Conservation (phyloP, 2,888 invertebrate species). For the Oscheius sp. region DNA sequence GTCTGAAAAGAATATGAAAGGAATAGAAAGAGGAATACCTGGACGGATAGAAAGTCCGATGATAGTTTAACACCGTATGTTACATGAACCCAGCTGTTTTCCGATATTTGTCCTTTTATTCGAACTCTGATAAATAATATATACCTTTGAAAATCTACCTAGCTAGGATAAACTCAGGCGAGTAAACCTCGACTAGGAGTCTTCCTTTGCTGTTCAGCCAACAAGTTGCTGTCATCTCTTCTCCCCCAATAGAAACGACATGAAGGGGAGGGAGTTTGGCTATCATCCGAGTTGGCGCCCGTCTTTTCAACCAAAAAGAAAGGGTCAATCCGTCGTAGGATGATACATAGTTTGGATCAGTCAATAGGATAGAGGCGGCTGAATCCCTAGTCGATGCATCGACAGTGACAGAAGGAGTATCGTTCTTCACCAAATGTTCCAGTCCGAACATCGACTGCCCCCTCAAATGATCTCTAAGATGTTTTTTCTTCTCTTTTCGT, state of each 20-base stretch:
- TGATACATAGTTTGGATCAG: constrained; percentile 1
- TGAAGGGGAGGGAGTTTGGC: constrained; percentile 18
- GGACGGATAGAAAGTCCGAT: constrained; percentile 5
- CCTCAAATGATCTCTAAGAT: constrained; percentile 20
- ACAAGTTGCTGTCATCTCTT: constrained; percentile 12
- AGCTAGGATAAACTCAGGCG: constrained; percentile 3
- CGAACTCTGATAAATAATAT: constrained; percentile 9
- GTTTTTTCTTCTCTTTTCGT: constrained; percentile 25
- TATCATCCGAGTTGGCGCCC: constrained; percentile 2
- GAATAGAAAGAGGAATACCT: neutral
- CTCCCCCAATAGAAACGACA: constrained; percentile 15
- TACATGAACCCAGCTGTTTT: constrained; percentile 24
- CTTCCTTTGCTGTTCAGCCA: constrained; percentile 16
- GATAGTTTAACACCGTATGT: constrained; percentile 2
- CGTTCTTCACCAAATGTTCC: neutral
- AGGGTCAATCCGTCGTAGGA: constrained; percentile 26
- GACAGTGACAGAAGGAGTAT: neutral
- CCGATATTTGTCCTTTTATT: constrained; percentile 11
- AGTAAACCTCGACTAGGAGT: constrained; percentile 11
- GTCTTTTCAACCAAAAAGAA: constrained; percentile 31
- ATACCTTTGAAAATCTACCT: neutral
- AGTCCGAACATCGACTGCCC: constrained; percentile 15
- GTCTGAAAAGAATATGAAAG: neutral
- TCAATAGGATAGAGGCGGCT: constrained; percentile 5
- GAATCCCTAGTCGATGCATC: neutral